Percentiles rank a stretch among this genome's conserved stretches.
phyloP scores from a whole-genome alignment of 2,113 vertebrate genomes.

The Suricata suricatta region DNA sequence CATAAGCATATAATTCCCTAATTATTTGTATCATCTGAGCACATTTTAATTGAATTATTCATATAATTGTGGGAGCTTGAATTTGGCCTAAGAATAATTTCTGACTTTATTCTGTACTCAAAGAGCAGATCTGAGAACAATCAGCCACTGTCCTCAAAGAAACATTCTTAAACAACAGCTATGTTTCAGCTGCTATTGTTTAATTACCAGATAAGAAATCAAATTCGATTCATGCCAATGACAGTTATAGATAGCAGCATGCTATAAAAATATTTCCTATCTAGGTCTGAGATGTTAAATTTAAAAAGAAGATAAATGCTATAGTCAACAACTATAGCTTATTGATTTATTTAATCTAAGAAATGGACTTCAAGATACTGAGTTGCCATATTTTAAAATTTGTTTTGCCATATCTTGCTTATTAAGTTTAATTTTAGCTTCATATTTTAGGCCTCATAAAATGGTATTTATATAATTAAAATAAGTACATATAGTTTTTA shows the following conservation, averaged over 20 bases:
- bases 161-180: conserved; percentile 16
- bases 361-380: neutral
- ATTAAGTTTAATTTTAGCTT: neutral
- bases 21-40: neutral
- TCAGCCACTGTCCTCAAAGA: conserved; percentile 12
- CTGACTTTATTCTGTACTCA: conserved; percentile 3
- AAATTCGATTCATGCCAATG: neutral
- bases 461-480: neutral
- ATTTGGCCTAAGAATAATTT: conserved; percentile 44
- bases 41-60: conserved; percentile 55
- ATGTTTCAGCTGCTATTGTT: neutral
- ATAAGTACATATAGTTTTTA: neutral
- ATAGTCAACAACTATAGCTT: neutral
- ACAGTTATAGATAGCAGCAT: neutral
- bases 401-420: neutral
- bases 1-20: neutral
- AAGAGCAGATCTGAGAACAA: neutral
- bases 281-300: neutral
- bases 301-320: conserved; percentile 2
- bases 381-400: neutral
- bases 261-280: conserved; percentile 9
- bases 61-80: neutral
- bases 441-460: neutral
- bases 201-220: neutral
- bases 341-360: neutral